Base-by-base conservation (phyloP, 92 coral and sea anemone species). In the Pocillopora grandis region DNA sequence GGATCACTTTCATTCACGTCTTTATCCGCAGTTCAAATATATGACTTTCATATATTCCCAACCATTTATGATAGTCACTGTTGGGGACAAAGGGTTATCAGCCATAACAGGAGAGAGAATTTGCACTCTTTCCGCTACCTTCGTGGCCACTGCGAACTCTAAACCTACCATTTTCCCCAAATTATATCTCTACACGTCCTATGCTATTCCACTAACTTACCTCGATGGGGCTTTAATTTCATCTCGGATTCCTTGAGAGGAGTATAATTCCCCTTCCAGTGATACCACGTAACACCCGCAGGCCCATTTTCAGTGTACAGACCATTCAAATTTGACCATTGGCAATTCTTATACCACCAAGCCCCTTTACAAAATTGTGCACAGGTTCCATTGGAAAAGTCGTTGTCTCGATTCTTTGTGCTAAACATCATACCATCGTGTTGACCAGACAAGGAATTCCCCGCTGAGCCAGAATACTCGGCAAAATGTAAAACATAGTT, bases 321-420 rank as follows among this genome's bases (percentile, higher is more conserved):
- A 9, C 95, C 95, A 65, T 92, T 92, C 27, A 92, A 73, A 75
- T 89, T 76, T 5, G 92, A 76, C 9, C 71, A 7, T 16, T 64
- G 69, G 10, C 92, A 89, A 3, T 16, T 2, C 4, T 58, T 83
- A 66, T 75, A 92, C 95, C 95, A 92, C 95, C 95, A 92, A 16
- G 87, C 92, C 2, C 85, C 89, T n/a, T 5, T 55, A 3, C 5
- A 42, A 42, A 3, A 42, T 0, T 36, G 68, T 5, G 92, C 90
- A 58, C 92, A 89, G 36, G 61, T 78, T 10, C 1, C 2, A 0
- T 12, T 0, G 1, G 27, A 0, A 6, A 20, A 0, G 79, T 89
- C 90, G 33, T 92, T 83, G 18, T 92, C 92, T 12, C 42, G 71
- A 66, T 92, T 92, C 18, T 17, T 75, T 6, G 95, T 89, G 9